Evolutionary conservation across 2,113 vertebrate species (phyloP).

Genomic region (Telmatochromis bifrenatus): DNA sequence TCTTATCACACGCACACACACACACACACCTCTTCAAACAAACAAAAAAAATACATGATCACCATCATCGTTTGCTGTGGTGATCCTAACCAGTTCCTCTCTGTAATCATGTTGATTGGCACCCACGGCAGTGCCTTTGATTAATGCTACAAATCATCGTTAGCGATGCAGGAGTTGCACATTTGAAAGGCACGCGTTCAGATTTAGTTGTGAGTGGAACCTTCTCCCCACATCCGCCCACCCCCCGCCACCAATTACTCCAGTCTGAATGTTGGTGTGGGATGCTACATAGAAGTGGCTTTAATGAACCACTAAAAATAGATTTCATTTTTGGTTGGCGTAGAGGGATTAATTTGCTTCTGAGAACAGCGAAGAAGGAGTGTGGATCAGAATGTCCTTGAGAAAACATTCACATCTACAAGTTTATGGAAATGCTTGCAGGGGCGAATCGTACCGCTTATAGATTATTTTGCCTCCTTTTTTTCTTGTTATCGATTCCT

Average conservation of each 20-base stretch:
- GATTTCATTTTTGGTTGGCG: conserved; percentile 8
- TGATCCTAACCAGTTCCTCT: not conserved
- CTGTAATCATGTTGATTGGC: conserved; percentile 39
- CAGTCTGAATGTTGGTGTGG: not conserved
- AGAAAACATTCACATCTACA: not conserved
- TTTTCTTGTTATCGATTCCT: not conserved
- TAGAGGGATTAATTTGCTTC: conserved; percentile 3
- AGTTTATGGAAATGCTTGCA: not conserved
- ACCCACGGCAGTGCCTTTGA: conserved; percentile 14
- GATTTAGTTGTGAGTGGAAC: not conserved
- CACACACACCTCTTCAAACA: not conserved
- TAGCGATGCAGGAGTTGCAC: not conserved
- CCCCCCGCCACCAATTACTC: not conserved
- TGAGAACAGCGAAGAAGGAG: not conserved
- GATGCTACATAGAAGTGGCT: not conserved
- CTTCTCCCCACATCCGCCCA: not conserved
- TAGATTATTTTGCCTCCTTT: not conserved
- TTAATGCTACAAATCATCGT: conserved; percentile 33
- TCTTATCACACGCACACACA: not conserved
- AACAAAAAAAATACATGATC: not conserved
- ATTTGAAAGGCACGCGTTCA: not conserved
- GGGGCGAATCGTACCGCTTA: not conserved
- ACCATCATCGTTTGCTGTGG: conserved; percentile 4
- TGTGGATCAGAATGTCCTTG: conserved; percentile 2
- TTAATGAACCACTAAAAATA: conserved; percentile 46